Base-by-base conservation (phyloP, 2,113 vertebrate species). In the Trogon surrucura region DNA sequence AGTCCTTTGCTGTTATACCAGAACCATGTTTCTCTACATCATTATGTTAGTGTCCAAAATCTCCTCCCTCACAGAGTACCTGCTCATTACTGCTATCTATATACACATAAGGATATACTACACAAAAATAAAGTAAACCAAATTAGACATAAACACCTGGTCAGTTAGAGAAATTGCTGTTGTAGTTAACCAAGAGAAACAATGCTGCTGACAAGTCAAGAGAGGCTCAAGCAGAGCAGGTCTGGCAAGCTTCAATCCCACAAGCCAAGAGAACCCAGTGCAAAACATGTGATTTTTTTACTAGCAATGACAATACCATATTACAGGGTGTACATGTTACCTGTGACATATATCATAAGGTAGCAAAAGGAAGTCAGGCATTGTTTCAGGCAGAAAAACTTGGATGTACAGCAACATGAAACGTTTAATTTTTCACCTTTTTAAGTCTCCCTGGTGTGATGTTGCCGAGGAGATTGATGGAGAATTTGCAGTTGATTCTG, bases 221-320 rank as follows among this genome's bases (percentile, higher is more conserved):
- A 75, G 71, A 57, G 70, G 9, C 20, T 74, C 26, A 27, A 22
- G 8, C 25, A 90, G 34, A 44, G 19, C 16, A 82, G 13, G 2
- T 29, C 57, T 93, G 56, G 10, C 25, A 51, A 74, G 2, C 6
- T 34, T 44, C 23, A 34, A 5, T 32, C n/a, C 32, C 38, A 12
- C 23, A 64, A 77, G 36, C 6, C 8, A 6, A 20, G 25, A 3
- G 66, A 50, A 48, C 34, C 60, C 23, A 34, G 32, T 26, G 13
- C 7, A 57, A 73, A 83, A 44, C 2, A 7, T 22, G 8, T 2
- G 5, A 2, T n/a, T 7, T 16, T 87, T 0, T 0, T n/a, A 8
- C 6, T 44, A 29, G 5, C 27, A 62, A 13, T 47, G 48, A 20
- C 32, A 80, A 19, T 53, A 30, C 3, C 16, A 4, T 34, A 3